phyloP scores from a whole-genome alignment of 2,888 invertebrate species.

The Lasioglossum vierecki region DNA sequence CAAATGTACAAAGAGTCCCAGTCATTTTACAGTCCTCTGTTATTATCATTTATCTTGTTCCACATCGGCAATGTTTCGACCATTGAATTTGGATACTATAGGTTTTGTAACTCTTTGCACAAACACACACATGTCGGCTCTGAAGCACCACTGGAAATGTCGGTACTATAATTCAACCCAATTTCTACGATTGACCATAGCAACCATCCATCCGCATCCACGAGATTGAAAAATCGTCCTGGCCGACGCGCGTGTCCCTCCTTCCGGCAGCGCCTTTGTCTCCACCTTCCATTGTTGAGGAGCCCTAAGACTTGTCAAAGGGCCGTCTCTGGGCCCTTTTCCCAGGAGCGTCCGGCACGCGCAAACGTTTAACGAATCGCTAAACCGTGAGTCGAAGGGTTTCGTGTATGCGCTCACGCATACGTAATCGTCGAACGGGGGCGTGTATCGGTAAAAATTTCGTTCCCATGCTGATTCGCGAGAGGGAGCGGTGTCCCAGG shows the following conservation, averaged over 20 bases:
- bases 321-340: not conserved
- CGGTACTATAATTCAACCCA: no score
- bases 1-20: not conserved
- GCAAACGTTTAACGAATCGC: conserved; percentile 48
- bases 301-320: not conserved
- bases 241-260: not conserved
- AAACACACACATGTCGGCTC: no score
- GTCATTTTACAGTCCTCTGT: no score
- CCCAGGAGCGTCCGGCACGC: conserved; percentile 4
- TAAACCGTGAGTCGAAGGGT: conserved; percentile 27
- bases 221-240: not conserved
- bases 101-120: no score
- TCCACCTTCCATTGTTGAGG: not conserved
- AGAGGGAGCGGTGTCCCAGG: conserved; percentile 28
- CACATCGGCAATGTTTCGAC: no score
- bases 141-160: no score
- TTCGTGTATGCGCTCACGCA: conserved; percentile 21
- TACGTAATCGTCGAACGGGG: conserved; percentile 11
- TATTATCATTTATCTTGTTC: no score
- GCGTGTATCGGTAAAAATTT: conserved; percentile 32
- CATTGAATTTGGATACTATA: not conserved
- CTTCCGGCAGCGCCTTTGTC: conserved; percentile 23
- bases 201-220: not conserved
- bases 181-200: no score
- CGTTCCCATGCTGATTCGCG: conserved; percentile 46